A percentile compares a stretch with the other conserved stretches of the same genome.
phyloP scores from a whole-genome alignment of 2,797 vertebrate genomes.

The Potorous gilbertii region DNA sequence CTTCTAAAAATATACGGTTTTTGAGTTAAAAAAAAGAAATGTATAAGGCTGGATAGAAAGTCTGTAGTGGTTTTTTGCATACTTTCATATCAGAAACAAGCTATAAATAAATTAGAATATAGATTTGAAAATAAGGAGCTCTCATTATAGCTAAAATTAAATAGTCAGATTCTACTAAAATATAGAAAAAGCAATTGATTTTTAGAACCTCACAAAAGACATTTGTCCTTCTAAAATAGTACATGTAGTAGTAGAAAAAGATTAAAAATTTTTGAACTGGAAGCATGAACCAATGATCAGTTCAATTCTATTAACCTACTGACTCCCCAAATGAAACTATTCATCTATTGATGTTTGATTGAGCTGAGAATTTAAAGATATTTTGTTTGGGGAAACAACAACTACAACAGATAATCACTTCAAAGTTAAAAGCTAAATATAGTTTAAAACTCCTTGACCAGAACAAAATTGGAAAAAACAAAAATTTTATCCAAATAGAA shows the following conservation, averaged over 20 bases:
- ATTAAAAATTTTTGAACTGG: neutral
- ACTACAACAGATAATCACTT: neutral
- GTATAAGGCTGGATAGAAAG: neutral
- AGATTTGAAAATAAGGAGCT: conserved; percentile 23
- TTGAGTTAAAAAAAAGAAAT: neutral
- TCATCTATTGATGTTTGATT: conserved; percentile 29
- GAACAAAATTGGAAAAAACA: neutral
- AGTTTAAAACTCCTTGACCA: conserved; percentile 42
- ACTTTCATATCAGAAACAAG: neutral
- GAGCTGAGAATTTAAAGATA: neutral
- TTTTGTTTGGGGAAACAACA: neutral
- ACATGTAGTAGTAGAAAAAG: neutral
- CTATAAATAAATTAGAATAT: conserved; percentile 32
- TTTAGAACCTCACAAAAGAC: neutral
- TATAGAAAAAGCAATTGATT: conserved; percentile 18
- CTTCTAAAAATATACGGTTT: neutral
- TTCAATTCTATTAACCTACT: conserved; percentile 16
- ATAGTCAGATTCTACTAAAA: conserved; percentile 27
- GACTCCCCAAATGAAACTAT: conserved; percentile 15
- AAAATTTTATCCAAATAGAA: conserved; percentile 31
- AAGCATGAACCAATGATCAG: conserved; percentile 19
- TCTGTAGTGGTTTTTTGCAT: neutral
- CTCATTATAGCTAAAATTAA: conserved; percentile 24
- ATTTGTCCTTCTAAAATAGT: neutral
- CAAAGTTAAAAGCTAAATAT: neutral